Evolutionary conservation across 2,888 invertebrate genomes (phyloP), one percentile per base, ranked within the genome.

Genomic region (Synergus laeviventris): DNA sequence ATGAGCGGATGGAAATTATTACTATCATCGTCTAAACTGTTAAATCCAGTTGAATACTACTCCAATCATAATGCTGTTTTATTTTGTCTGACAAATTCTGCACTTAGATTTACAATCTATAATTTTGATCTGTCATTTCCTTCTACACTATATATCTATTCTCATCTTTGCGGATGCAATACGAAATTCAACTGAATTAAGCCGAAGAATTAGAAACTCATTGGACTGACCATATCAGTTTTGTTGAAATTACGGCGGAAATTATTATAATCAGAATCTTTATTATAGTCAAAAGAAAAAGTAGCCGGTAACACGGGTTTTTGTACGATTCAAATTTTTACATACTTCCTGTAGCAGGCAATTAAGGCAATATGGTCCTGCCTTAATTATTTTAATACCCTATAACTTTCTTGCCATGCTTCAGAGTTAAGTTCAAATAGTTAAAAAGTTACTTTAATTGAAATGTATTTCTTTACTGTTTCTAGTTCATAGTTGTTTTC

Each of bases 1-100:
- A 66, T 45, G 45, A 66, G 66, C 66, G 66, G 66, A 66, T 66
- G 21, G 9, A 16, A 62, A 38, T n/a, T 21, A 66, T 66, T 66
- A 45, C 45, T 42, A 66, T 31, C 59, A 24, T 45, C 42, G n/a
- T 49, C 7, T n/a, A n/a, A 49, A 49, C n/a, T n/a, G 7, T 49
- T n/a, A n/a, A 49, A n/a, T 49, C 16, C 8, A 49, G 49, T 8
- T 49, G 14, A n/a, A 49, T 8, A 49, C 1, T 49, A 9, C 9
- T n/a, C 1, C n/a, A n/a, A 49, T 49, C 7, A 16, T n/a, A 49
- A 8, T 49, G 1, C 9, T 5, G 7, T 45, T 45, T 49, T n/a
- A 49, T 49, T 49, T n/a, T n/a, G n/a, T n/a, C 2, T 49, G 9
- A 8, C n/a, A 49, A n/a, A n/a, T 9, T n/a, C 1, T 49, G 14